Evolutionary conservation across 2,797 vertebrate species (phyloP), one percentile per base, ranked within the genome.

Genomic region (Paedocypris micromegethes): DNA sequence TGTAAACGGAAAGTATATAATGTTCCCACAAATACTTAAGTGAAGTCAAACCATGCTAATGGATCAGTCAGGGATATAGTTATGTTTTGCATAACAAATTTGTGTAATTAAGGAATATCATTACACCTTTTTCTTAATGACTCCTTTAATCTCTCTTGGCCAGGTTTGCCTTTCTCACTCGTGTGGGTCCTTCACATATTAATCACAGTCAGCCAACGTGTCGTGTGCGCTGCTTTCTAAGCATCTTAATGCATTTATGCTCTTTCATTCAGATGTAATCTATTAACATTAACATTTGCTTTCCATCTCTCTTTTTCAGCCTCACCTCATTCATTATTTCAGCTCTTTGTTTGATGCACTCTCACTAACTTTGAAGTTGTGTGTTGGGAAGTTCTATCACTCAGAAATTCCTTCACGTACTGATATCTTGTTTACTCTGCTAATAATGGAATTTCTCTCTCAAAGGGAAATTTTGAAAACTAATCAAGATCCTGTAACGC

Each of bases 91-190:
- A 67, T 44, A 72, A 76, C 69, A 52, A 62, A 75, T 79, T 72
- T 74, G 60, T 62, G 49, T 74, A 73, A 78, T 76, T 76, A 78
- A 62, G 52, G 53, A 71, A 72, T 58, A 72, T 70, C 60, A 75
- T 75, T 64, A 60, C 72, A 68, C 66, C 65, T 72, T 71, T 6
- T 70, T 74, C 59, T 67, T 76, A 78, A 76, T 78, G 76, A 44
- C 68, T 72, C 68, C 60, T 75, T 80, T 78, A 78, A 78, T 80
- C 78, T 80, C 74, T 68, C 58, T 68, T 64, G 74, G 72, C 69
- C 78, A 75, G 74, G 68, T 64, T 64, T 68, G 50, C 68, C 39
- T 41, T 71, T 70, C 68, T 73, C 72, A 71, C 44, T 66, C 68
- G 43, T 65, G 60, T n/a, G 70, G 63, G 60, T 60, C 67, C 66